Percentiles rank a stretch among this genome's conserved stretches.
Evolutionary conservation across 1,140 invertebrate species (phyloP).

Genomic region (Hermetia illucens): DNA sequence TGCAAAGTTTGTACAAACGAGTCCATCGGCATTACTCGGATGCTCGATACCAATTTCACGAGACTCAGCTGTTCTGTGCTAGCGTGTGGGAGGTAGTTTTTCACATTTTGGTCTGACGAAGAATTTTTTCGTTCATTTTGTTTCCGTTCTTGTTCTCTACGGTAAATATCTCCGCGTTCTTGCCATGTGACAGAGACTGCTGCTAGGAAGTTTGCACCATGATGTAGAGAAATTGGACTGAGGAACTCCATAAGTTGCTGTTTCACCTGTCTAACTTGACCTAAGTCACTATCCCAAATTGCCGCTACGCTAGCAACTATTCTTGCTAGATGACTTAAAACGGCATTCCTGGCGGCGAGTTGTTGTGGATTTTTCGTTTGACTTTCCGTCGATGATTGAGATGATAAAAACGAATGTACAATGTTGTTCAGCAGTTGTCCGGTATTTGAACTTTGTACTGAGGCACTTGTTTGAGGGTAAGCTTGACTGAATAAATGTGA

Average conservation of each 20-base stretch:
- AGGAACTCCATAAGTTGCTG: slow-evolving; percentile 73
- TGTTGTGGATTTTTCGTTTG: slow-evolving; percentile 16
- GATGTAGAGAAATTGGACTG: slow-evolving; percentile 75
- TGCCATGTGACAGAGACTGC: slow-evolving; percentile 84
- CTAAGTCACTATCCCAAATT: slow-evolving; percentile 59
- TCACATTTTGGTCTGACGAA: slow-evolving; percentile 17
- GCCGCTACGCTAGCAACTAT: slow-evolving; percentile 66
- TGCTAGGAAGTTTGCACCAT: slow-evolving; percentile 67
- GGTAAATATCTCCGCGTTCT: slow-evolving; percentile 38
- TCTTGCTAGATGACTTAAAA: slow-evolving; percentile 65
- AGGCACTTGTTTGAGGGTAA: slow-evolving; percentile 34
- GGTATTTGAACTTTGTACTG: slow-evolving; percentile 39
- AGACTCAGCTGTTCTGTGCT: slow-evolving; percentile 60
- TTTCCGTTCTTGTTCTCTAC: not conserved
- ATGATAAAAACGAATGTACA: slow-evolving; percentile 59
- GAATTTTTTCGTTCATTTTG: slow-evolving; percentile 4
- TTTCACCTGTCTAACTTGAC: slow-evolving; percentile 39
- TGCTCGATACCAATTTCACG: slow-evolving; percentile 64
- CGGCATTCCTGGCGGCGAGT: slow-evolving; percentile 48
- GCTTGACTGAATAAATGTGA: slow-evolving; percentile 44
- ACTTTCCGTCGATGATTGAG: slow-evolving; percentile 29
- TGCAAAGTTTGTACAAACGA: slow-evolving; percentile 74
- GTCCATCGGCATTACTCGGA: slow-evolving; percentile 74
- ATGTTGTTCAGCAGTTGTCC: slow-evolving; percentile 69
- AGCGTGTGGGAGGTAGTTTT: slow-evolving; percentile 38